Evolutionary conservation across 2,888 invertebrate species (phyloP), one percentile per base, ranked within the genome.

Genomic region (Zygothrica quintamaculata): DNA sequence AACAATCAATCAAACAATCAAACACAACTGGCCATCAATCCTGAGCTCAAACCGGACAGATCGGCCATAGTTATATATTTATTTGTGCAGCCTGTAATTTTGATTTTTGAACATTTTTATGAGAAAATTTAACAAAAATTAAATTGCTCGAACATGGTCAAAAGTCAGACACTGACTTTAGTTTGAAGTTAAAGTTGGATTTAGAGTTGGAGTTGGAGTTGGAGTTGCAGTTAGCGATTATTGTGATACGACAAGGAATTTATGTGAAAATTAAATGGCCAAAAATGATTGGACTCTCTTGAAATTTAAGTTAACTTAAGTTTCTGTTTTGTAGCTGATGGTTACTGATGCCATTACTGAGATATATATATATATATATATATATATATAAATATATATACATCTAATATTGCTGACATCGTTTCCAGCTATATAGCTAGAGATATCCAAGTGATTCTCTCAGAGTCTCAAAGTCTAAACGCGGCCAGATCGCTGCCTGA

Each of bases 71-170:
- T 66, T 66, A 51, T 47, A 36, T n/a, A 11, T 55, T 50, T 59
- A 31, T 74, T 34, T 61, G 51, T 56, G 71, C 56, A 70, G 80
- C 55, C 87, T 86, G 78, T 82, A 78, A 87, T 87, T 87, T 86
- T 44, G 64, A 77, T 71, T 74, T 76, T 74, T 80, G 77, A 79
- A 34, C 77, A 86, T 86, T 84, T 87, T 87, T 87, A 86, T 87
- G 82, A 87, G 86, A 87, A 84, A 87, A 87, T 65, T 87, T 87
- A 87, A 65, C 86, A 74, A 87, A 87, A 82, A 73, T 74, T 74
- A 87, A 87, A 87, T 87, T 87, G 84, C 68, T 53, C 62, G 69
- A 77, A 82, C 79, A 77, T 84, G 85, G 59, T 62, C 34, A 15
- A 59, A 66, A 53, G 31, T 11, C 36, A 8, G 37, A 9, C 9